phyloP scores from a whole-genome alignment of 2,113 vertebrate species.

The Ciconia stormi region DNA sequence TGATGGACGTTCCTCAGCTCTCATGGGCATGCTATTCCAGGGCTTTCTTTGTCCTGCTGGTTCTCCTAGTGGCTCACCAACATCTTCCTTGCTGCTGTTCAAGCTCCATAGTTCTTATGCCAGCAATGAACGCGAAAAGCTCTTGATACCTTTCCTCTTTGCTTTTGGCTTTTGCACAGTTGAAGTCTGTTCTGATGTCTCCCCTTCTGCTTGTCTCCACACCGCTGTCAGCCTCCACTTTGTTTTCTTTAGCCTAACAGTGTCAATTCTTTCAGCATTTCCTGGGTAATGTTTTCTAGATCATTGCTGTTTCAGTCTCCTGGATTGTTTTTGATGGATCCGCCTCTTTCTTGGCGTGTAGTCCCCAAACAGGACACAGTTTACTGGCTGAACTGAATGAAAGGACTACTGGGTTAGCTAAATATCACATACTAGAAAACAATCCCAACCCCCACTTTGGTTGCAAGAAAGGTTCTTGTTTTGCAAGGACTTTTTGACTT shows the following conservation, averaged over 20 bases:
- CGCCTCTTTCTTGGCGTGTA: background rate
- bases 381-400: background rate
- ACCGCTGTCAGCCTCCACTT: background rate
- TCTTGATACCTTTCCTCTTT: background rate
- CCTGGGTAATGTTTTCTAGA: background rate
- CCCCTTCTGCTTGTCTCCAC: background rate
- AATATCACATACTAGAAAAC: background rate
- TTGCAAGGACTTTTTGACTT: background rate
- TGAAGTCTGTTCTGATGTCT: background rate
- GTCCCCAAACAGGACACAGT: background rate
- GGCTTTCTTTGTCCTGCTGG: background rate
- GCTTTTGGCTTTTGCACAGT: background rate
- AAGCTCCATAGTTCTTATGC: background rate
- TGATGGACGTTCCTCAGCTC: background rate
- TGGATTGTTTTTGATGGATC: background rate
- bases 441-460: rapidly evolving
- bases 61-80: background rate
- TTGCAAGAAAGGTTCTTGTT: background rate
- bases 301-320: background rate
- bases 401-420: background rate
- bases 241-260: background rate
- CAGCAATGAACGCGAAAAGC: background rate
- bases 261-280: background rate
- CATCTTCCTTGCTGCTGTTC: background rate
- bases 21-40: background rate